Evolutionary conservation across 2,888 invertebrate genomes (phyloP), one percentile per base, ranked within the genome.

Genomic region (Craniophora ligustri): DNA sequence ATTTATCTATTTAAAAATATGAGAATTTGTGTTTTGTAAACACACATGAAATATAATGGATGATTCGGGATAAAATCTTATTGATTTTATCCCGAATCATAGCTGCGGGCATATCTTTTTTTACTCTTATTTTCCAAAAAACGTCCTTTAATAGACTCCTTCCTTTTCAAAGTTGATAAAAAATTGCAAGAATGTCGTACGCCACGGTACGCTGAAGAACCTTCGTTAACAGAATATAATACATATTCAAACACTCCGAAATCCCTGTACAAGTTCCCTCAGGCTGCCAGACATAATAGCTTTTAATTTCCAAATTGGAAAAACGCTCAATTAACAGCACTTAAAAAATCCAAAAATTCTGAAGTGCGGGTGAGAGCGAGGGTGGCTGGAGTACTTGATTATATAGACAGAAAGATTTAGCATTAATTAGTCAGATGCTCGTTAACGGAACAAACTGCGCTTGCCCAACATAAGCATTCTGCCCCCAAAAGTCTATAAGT

Each of bases 351-450:
- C 44, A 51, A 67, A 72, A 71, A 75, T 50, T 44, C 49, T 64
- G 46, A 63, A 63, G 69, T 32, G 46, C 11, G 23, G n/a, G n/a
- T 26, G 34, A 61, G 55, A 40, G 62, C 8, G 45, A 47, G 48
- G 47, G 65, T 53, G 41, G 57, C 54, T 50, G 50, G 32, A 53
- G 55, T 66, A 56, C 73, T 78, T 73, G 66, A 75, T 78, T 75
- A 72, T 80, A 78, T 79, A 72, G 79, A 78, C 75, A 73, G 77
- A 78, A 78, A 81, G 81, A 84, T 84, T 84, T 79, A 68, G 76
- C 73, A 71, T 81, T 83, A 83, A 84, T 84, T 84, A 84, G 77
- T 74, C 63, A 55, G 62, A 63, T 58, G 64, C 76, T 83, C 80
- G 81, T 82, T 84, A 80, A 67, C 67, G 62, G 64, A 64, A 55